A percentile compares a stretch with the other conserved stretches of the same genome.
These are phyloP conservation scores for Cantharis rufa DNA, from an alignment of 2,888 invertebrate genomes.

Conservation along the genomic window DNA sequence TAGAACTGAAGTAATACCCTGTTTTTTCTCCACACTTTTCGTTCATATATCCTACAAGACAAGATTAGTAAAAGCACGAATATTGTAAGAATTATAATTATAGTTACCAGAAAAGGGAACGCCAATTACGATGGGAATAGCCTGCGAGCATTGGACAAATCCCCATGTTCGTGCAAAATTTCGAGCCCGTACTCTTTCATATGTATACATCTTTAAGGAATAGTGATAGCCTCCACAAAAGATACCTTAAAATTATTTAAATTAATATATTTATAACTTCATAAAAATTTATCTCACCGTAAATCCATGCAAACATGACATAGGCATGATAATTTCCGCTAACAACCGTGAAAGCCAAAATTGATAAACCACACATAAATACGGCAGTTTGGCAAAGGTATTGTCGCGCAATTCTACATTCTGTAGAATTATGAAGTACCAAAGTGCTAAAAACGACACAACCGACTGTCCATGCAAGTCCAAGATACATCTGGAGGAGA, in stretches of 20 bases:
- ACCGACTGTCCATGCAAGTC: slow-evolving; percentile 82
- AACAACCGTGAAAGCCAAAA: slow-evolving; percentile 76
- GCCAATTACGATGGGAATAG: slow-evolving; percentile 82
- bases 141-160: slow-evolving; percentile 85
- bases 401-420: slow-evolving; percentile 83
- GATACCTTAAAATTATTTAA: slow-evolving; percentile 62
- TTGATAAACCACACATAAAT: slow-evolving; percentile 77
- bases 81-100: no score
- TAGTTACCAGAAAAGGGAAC: slow-evolving; percentile 77
- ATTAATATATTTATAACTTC: no score
- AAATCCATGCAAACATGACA: slow-evolving; percentile 80
- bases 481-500: slow-evolving; percentile 66
- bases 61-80: neutral
- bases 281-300: slow-evolving; percentile 59
- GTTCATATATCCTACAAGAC: slow-evolving; percentile 74
- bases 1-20: slow-evolving; percentile 83
- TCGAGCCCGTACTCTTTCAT: slow-evolving; percentile 81
- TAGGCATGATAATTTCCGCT: slow-evolving; percentile 77
- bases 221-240: slow-evolving; percentile 89
- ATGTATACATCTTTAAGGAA: slow-evolving; percentile 87
- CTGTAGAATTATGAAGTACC: slow-evolving; percentile 80
- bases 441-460: slow-evolving; percentile 80
- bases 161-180: slow-evolving; percentile 90
- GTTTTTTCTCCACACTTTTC: slow-evolving; percentile 75
- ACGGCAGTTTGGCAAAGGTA: slow-evolving; percentile 82